These are phyloP conservation scores for Torymus auratus DNA, from an alignment of 2,888 invertebrate species.

Conservation along the genomic window DNA sequence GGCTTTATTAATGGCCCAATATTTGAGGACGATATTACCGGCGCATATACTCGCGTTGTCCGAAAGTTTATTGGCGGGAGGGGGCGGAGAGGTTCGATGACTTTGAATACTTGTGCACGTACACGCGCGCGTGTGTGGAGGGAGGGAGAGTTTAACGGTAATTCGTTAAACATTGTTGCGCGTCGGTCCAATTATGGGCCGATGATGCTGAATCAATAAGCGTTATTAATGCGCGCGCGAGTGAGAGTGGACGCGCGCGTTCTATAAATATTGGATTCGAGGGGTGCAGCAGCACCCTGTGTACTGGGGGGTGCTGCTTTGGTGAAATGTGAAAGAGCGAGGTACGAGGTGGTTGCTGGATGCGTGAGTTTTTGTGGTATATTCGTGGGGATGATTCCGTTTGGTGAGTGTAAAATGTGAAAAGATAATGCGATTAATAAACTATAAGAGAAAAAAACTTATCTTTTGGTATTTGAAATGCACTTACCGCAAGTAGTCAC, in stretches of 20 bases:
- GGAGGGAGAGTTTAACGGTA: slow-evolving; percentile 23
- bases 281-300: too few species aligned
- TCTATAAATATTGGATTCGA: slow-evolving; percentile 29
- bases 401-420: too few species aligned
- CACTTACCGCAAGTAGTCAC: slow-evolving; percentile 91
- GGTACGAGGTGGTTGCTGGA: too few species aligned
- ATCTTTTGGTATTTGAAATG: neutral
- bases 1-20: slow-evolving; percentile 76
- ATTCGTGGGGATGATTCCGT: too few species aligned
- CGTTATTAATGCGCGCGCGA: slow-evolving; percentile 34
- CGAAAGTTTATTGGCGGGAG: slow-evolving; percentile 67
- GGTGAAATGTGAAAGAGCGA: too few species aligned
- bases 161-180: slow-evolving; percentile 36
- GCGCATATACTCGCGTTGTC: slow-evolving; percentile 45
- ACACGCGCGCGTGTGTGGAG: neutral
- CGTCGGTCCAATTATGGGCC: slow-evolving; percentile 37
- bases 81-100: neutral
- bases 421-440: too few species aligned
- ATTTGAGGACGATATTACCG: slow-evolving; percentile 74
- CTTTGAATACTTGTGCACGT: slow-evolving; percentile 45
- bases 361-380: too few species aligned
- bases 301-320: too few species aligned
- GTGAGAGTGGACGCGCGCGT: neutral
- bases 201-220: slow-evolving; percentile 47
- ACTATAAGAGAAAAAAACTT: too few species aligned